Evolutionary conservation across 2,888 invertebrate genomes (phyloP).

Genomic region (Silvanus unidentatus): DNA sequence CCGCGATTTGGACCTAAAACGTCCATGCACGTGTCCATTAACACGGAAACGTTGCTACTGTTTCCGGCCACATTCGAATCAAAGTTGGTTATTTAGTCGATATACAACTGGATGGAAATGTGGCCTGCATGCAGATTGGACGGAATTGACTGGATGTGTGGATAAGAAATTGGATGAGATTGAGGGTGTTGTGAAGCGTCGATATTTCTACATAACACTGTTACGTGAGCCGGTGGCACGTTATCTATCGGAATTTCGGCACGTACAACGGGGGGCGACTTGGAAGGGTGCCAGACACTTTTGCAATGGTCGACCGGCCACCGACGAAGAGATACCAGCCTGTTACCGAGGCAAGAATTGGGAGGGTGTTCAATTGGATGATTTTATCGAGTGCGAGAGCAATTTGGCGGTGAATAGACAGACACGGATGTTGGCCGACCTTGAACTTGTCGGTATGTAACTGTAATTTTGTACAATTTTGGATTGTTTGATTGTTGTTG

Average conservation of each 20-base stretch:
- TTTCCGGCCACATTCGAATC: constrained; percentile 85
- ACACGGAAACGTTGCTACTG: constrained; percentile 86
- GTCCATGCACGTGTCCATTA: constrained; percentile 89
- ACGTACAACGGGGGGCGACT: constrained; percentile 93
- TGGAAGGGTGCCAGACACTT: constrained; percentile 82
- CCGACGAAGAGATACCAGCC: constrained; percentile 74
- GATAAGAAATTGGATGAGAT: constrained; percentile 86
- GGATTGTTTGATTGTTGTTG: not conserved
- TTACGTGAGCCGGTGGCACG: constrained; percentile 88
- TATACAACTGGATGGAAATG: constrained; percentile 98
- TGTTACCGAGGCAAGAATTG: constrained; percentile 75
- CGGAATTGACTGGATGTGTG: constrained; percentile 89
- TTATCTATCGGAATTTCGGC: constrained; percentile 94
- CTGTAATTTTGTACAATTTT: not conserved
- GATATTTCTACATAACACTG: constrained; percentile 95
- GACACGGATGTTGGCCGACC: constrained; percentile 95
- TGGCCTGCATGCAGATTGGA: constrained; percentile 97
- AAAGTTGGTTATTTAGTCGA: constrained; percentile 96
- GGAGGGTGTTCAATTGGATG: constrained; percentile 83
- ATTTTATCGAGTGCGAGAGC: constrained; percentile 85
- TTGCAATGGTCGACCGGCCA: constrained; percentile 70
- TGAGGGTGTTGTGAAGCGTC: constrained; percentile 58
- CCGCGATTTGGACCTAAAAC: constrained; percentile 84
- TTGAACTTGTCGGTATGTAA: constrained; percentile 68
- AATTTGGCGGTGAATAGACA: constrained; percentile 96